Evolutionary conservation across 2,797 vertebrate genomes (phyloP).

Genomic region (Chanos chanos): DNA sequence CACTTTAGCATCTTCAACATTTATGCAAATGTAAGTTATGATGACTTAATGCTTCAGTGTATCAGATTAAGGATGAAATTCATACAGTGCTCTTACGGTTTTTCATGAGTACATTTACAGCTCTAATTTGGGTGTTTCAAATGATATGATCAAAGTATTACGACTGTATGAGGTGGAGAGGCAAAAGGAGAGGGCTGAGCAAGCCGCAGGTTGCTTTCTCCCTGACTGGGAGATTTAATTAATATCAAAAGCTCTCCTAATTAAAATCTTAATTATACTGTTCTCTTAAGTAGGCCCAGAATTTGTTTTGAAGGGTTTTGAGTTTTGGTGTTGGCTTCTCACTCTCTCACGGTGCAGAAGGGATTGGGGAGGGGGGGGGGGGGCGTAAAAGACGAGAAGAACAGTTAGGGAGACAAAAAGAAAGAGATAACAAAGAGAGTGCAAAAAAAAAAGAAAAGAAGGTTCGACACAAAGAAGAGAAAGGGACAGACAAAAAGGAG

Average conservation of each 20-base stretch:
- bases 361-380: too few species aligned
- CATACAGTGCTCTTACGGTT: too few species aligned
- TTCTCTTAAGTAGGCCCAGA: neutral
- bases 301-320: neutral
- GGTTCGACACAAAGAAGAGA: neutral
- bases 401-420: neutral
- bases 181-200: neutral
- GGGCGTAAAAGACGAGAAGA: neutral
- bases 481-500: neutral
- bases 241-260: neutral
- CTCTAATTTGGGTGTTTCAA: neutral
- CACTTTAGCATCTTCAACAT: too few species aligned
- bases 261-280: conserved; percentile 18
- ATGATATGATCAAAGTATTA: neutral
- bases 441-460: neutral
- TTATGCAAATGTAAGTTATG: too few species aligned
- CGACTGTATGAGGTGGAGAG: neutral
- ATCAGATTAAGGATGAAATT: too few species aligned
- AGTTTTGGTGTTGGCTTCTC: neutral
- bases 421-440: too few species aligned
- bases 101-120: too few species aligned
- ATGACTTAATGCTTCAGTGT: too few species aligned
- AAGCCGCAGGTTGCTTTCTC: neutral
- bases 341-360: too few species aligned
- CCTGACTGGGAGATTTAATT: conserved; percentile 28